Conservation (phyloP, 2,888 invertebrate genomes). For the Ophioninae sp. region DNA sequence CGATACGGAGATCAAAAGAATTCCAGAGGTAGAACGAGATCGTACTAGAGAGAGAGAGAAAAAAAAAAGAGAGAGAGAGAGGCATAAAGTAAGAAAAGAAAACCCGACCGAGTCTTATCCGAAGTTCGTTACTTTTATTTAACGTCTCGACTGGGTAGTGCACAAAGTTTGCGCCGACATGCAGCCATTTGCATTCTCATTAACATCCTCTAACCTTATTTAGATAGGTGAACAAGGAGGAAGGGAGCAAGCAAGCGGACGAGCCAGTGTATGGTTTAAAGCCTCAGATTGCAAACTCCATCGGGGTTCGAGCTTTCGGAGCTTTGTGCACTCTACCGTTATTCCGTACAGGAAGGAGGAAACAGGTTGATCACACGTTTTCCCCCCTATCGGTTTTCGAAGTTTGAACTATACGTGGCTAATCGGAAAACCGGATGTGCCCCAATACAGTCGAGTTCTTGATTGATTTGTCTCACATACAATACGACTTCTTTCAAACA, state of each 20-base stretch:
- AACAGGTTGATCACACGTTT: conserved; percentile 35
- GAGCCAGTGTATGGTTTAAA: conserved; percentile 42
- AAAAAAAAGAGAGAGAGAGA: conserved; percentile 9
- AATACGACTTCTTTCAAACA: neutral
- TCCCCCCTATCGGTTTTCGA: conserved; percentile 21
- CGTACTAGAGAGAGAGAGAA: neutral
- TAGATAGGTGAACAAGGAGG: conserved; percentile 75
- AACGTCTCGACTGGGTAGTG: conserved; percentile 51
- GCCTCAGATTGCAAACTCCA: conserved; percentile 46
- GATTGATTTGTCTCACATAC: neutral
- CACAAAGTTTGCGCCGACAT: conserved; percentile 68
- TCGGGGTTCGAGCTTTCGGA: conserved; percentile 37
- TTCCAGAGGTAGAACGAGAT: neutral
- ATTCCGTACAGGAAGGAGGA: conserved; percentile 17
- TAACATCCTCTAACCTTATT: conserved; percentile 76
- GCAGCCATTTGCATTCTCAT: conserved; percentile 78
- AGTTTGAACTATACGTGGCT: conserved; percentile 21
- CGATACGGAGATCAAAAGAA: too few relatives aligned
- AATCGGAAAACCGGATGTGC: conserved; percentile 17
- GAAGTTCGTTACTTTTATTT: conserved; percentile 67
- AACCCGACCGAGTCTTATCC: conserved; percentile 46
- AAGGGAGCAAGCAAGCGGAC: conserved; percentile 55
- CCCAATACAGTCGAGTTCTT: neutral
- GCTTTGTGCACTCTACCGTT: conserved; percentile 40
- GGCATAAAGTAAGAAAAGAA: conserved; percentile 11